These are phyloP conservation scores for Eristalis intricaria DNA, from an alignment of 2,888 invertebrate species.

Conservation along the genomic window DNA sequence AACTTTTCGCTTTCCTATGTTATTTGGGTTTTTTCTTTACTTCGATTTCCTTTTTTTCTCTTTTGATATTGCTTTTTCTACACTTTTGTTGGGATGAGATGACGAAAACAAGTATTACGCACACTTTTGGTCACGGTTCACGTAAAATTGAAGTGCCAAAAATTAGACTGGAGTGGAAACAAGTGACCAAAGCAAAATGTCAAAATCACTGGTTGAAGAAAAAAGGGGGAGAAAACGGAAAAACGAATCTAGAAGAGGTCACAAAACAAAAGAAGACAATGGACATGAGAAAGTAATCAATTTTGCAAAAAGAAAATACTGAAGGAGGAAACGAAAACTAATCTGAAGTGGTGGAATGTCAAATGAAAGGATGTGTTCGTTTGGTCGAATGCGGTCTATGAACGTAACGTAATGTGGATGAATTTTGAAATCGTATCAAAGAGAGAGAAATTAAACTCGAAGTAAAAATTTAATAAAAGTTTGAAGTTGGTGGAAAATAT, in stretches of 20 bases:
- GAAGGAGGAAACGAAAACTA: background rate
- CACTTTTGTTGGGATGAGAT: constrained; percentile 43
- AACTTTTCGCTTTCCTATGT: constrained; percentile 19
- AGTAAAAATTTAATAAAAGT: no score
- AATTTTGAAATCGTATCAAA: no score
- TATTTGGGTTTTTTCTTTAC: background rate
- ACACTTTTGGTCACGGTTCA: constrained; percentile 71
- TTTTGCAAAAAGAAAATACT: constrained; percentile 26
- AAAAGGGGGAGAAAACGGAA: background rate
- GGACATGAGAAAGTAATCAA: constrained; percentile 21
- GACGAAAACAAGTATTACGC: constrained; percentile 71
- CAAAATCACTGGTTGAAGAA: constrained; percentile 32
- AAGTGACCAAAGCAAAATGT: constrained; percentile 54
- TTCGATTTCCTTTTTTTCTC: background rate
- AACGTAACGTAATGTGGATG: constrained; percentile 2
- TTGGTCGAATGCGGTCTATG: background rate
- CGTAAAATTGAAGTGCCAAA: constrained; percentile 68
- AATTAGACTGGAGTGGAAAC: constrained; percentile 46
- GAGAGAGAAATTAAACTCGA: no score
- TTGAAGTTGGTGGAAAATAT: no score
- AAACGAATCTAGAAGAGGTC: constrained; percentile 34
- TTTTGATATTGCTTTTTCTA: constrained; percentile 13
- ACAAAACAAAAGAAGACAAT: constrained; percentile 45
- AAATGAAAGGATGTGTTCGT: constrained; percentile 28
- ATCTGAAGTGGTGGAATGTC: constrained; percentile 7